Base-by-base conservation (phyloP, 2,113 vertebrate species). In the Triplophysa siluroides region DNA sequence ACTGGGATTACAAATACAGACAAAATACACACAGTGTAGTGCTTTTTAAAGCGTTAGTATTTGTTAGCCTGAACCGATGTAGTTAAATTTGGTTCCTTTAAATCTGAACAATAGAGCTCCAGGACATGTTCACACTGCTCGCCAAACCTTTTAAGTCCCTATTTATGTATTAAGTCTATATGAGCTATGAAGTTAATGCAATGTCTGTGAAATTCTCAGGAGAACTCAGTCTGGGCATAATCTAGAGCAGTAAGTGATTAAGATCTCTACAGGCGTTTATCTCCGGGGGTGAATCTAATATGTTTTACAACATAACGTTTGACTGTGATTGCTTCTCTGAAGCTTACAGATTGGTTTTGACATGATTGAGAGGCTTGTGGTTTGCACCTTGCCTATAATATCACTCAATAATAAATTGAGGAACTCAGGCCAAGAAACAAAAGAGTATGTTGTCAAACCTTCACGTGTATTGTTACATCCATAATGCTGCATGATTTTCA, bases 201-300 rank as follows among this genome's bases (percentile, higher is more conserved):
- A 56, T 72, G 26, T 18, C 26, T 72, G 26, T 72, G 19, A 41
- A 58, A 60, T 73, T 73, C 19, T 16, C n/a, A 41, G 19, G 29
- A 38, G 21, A 19, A 33, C 13, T 54, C 18, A 33, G 69, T 26
- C 9, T 38, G 24, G 10, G 54, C 24, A 33, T 38, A 23, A 56
- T 38, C 12, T 54, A 19, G 12, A 19, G 54, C 24, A 4, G 8
- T 29, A 29, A 29, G 26, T 2, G 18, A 56, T 16, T 3, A 13
- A 52, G 13, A 52, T 52, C 47, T 43, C 1, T 52, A 52, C 0
- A 52, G 4, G 47, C 12, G 18, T 52, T 52, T 52, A 16, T 52
- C 50, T 52, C 13, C 4, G 10, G 43, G 43, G 10, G 10, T 1
- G 10, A 45, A 45, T 45, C 11, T 45, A 11, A 45, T 43, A 52